Conservation (phyloP, 2,888 invertebrate genomes). For the Dione vanillae region DNA sequence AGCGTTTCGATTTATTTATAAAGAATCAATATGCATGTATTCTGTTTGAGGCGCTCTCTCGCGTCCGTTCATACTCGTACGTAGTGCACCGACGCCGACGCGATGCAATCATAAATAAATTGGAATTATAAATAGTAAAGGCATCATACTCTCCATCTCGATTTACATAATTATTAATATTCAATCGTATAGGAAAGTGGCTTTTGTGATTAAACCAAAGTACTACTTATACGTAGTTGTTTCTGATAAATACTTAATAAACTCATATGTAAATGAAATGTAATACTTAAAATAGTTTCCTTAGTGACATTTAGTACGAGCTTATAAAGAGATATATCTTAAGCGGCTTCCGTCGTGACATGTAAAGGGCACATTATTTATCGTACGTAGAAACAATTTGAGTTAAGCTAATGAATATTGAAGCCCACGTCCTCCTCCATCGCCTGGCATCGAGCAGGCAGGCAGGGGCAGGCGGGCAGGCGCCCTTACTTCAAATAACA, state of each 20-base stretch:
- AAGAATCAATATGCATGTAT: constrained; percentile 19
- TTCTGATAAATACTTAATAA: too few species aligned
- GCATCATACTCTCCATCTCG: background rate
- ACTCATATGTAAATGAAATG: too few species aligned
- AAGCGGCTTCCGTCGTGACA: background rate
- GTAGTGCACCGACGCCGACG: background rate
- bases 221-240: too few species aligned
- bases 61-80: too few species aligned
- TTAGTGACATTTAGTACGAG: background rate
- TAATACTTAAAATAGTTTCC: too few species aligned
- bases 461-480: background rate
- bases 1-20: background rate
- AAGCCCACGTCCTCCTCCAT: constrained; percentile 35
- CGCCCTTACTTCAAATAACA: constrained; percentile 42
- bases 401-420: constrained; percentile 44
- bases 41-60: background rate
- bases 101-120: constrained; percentile 15
- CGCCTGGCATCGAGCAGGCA: background rate
- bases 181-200: background rate
- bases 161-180: constrained; percentile 25
- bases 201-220: background rate
- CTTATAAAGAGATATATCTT: background rate
- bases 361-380: constrained; percentile 4
- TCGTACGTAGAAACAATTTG: constrained; percentile 23
- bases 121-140: constrained; percentile 22